A percentile compares a stretch with the other conserved stretches of the same genome.
Conservation (phyloP, 2,888 invertebrate genomes). For the Diarsia mendica region DNA sequence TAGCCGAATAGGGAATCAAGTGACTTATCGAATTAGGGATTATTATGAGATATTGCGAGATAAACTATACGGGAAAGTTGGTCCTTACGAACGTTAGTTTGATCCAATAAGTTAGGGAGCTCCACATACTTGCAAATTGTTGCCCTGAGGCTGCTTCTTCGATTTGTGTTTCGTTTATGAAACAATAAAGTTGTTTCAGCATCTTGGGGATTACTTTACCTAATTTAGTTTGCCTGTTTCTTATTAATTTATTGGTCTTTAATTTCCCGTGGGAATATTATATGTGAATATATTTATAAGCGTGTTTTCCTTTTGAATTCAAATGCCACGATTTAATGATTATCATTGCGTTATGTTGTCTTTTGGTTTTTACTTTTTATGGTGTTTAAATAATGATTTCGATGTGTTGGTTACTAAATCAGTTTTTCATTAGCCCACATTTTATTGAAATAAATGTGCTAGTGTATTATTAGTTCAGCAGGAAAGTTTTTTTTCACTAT, state of each 20-base stretch:
- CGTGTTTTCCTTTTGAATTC: not conserved
- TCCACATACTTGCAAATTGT: conserved; percentile 62
- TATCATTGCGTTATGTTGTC: not conserved
- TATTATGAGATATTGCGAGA: conserved; percentile 68
- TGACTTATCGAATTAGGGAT: conserved; percentile 67
- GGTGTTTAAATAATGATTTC: not conserved
- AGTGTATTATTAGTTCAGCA: not conserved
- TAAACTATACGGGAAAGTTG: conserved; percentile 67
- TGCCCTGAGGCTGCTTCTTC: conserved; percentile 52
- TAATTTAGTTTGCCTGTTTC: conserved; percentile 58
- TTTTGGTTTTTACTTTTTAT: not conserved
- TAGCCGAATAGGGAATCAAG: conserved; percentile 47
- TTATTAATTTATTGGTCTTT: conserved; percentile 47
- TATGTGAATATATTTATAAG: conserved; percentile 12
- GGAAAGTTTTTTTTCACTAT: conserved; percentile 11
- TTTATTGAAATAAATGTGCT: conserved; percentile 4
- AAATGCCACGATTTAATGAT: not conserved
- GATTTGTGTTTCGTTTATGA: conserved; percentile 62
- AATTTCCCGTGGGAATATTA: conserved; percentile 52
- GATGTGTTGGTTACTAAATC: not conserved
- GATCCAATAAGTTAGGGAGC: conserved; percentile 68
- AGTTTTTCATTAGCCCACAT: not conserved
- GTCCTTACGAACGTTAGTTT: conserved; percentile 60
- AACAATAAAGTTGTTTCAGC: conserved; percentile 57
- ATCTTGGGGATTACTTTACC: conserved; percentile 46